These are phyloP conservation scores for Dendrocopos noguchii DNA, from an alignment of 2,113 vertebrate species.

Conservation along the genomic window DNA sequence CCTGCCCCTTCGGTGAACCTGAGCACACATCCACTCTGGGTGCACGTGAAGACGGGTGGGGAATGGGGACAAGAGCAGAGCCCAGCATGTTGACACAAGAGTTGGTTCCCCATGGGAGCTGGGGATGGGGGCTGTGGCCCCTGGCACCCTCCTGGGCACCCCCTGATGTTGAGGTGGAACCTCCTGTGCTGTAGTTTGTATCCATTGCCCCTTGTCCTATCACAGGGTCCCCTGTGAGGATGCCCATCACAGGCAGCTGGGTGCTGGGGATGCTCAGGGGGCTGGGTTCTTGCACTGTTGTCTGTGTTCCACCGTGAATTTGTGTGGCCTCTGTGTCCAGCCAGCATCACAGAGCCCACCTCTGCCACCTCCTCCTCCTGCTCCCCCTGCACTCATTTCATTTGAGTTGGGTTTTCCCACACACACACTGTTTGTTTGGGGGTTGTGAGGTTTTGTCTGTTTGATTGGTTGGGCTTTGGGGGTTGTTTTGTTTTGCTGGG, in stretches of 20 bases:
- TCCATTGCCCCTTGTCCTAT: no score
- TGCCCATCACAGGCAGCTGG: not conserved
- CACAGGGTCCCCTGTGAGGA: not conserved
- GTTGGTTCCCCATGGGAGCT: fast-evolving
- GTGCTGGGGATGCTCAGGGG: fast-evolving
- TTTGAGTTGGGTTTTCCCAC: not conserved
- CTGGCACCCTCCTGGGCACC: not conserved
- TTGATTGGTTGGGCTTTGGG: no score
- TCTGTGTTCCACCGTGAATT: fast-evolving
- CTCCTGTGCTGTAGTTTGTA: no score
- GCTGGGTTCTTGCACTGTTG: no score
- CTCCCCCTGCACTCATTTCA: fast-evolving
- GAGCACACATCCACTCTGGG: fast-evolving
- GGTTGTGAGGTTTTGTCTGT: not conserved
- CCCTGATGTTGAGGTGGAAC: no score
- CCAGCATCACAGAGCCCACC: not conserved
- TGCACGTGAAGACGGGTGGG: fast-evolving
- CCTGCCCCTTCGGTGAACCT: fast-evolving
- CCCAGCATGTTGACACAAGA: not conserved
- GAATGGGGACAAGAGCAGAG: not conserved
- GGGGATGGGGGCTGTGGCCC: fast-evolving
- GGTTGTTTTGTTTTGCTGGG: not conserved
- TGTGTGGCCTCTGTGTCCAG: fast-evolving
- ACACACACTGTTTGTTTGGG: not conserved
- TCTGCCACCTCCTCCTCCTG: not conserved